Conservation (phyloP, 92 coral and sea anemone genomes). For the Paragorgia papillata region DNA sequence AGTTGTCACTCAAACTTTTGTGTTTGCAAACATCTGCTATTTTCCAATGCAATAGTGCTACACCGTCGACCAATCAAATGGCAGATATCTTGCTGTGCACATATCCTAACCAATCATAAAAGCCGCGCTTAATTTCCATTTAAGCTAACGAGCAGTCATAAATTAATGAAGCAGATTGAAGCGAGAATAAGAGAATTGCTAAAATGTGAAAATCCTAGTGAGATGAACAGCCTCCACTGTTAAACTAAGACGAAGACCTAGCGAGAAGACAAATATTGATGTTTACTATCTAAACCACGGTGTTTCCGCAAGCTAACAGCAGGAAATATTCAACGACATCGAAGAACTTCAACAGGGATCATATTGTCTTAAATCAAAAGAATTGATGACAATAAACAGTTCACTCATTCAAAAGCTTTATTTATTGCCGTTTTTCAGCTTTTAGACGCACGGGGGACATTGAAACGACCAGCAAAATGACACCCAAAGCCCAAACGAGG, state of each 20-base stretch:
- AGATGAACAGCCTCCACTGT: slow-evolving; percentile 6
- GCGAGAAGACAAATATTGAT: slow-evolving; percentile 24
- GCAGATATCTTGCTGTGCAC: slow-evolving; percentile 24
- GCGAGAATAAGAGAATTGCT: slow-evolving; percentile 5
- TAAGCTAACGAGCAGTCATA: slow-evolving; percentile 6
- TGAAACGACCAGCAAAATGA: too few relatives aligned
- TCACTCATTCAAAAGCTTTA: slow-evolving; percentile 1
- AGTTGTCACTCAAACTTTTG: slow-evolving; percentile 45
- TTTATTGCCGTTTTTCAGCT: slow-evolving; percentile 29
- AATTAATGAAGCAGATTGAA: slow-evolving; percentile 26
- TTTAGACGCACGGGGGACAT: background rate
- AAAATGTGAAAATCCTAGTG: slow-evolving; percentile 15
- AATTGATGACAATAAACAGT: slow-evolving; percentile 8
- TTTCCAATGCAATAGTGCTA: background rate
- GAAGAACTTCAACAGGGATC: background rate
- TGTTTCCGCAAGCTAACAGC: slow-evolving; percentile 26
- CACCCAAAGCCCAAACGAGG: too few relatives aligned
- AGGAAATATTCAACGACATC: background rate
- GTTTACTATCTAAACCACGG: background rate
- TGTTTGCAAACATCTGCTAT: slow-evolving; percentile 47
- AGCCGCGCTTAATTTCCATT: slow-evolving; percentile 8
- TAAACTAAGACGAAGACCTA: background rate
- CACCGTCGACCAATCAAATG: slow-evolving; percentile 16
- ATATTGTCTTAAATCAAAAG: background rate
- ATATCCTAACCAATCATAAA: slow-evolving; percentile 20